Evolutionary conservation across 2,888 invertebrate species (phyloP), one percentile per base, ranked within the genome.

Genomic region (Dryobotodes eremita): DNA sequence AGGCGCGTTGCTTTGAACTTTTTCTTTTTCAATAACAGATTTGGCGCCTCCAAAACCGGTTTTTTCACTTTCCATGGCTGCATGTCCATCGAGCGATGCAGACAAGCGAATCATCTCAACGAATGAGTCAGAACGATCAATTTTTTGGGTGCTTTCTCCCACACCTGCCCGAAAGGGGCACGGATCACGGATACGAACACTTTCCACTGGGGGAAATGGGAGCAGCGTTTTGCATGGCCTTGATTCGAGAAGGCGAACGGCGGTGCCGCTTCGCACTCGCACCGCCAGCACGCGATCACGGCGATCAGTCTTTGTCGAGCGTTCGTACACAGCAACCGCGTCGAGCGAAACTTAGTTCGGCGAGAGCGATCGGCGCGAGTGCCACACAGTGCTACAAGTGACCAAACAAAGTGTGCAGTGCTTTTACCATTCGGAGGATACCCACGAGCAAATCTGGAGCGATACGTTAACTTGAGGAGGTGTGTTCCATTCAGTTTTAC

Each of bases 131-230:
- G 92, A 95, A 91, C 91, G 91, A 92, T 94, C 91, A 92, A 91
- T 94, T 95, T 94, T 95, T 96, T 94, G 91, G 95, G 94, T 96
- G 96, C 96, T 96, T 96, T 96, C 96, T 95, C 96, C 95, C 95
- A 95, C 96, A 95, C 96, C 95, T 96, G 96, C 92, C 94, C 94
- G 94, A 94, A 95, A 95, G 94, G 94, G 94, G 95, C 95, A 95
- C 95, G 94, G 93, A 94, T 95, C 95, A 94, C 96, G 96, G 96
- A 96, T 96, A 92, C 94, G 93, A 94, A 93, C 94, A 96, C 96
- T 96, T 96, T 96, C 96, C 95, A 96, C 95, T 93, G 92, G 92
- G 90, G 95, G 94, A 95, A 96, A 95, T 95, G 96, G 95, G 96
- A 95, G 94, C 96, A 94, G 90, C 85, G 94, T 94, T 96, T 95